Evolutionary conservation across 1,140 invertebrate species (phyloP).

Genomic region (Megathymus violae): DNA sequence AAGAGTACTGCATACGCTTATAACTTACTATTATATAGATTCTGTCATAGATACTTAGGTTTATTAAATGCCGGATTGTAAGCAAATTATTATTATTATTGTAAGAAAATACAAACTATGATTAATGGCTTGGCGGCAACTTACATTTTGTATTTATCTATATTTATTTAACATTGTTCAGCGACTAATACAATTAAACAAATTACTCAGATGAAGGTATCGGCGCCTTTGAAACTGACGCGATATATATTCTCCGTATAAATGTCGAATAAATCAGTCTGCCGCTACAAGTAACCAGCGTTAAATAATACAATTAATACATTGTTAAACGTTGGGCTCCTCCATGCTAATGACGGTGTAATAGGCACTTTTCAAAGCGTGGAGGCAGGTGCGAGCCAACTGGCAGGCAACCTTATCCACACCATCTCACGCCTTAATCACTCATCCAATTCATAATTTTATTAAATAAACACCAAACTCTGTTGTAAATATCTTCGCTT

Average conservation of each 20-base stretch:
- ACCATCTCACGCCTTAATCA: conserved; percentile 62
- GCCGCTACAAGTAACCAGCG: conserved; percentile 53
- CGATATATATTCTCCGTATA: conserved; percentile 16
- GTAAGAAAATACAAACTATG: conserved; percentile 17
- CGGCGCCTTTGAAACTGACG: conserved; percentile 19
- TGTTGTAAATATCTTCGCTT: conserved; percentile 55
- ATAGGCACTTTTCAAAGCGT: conserved; percentile 51
- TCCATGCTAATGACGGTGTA: conserved; percentile 62
- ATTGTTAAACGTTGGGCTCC: conserved; percentile 63
- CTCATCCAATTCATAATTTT: conserved; percentile 63
- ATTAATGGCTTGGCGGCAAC: conserved; percentile 5
- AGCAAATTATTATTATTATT: too few species aligned
- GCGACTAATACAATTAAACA: conserved; percentile 25
- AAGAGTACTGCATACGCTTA: too few species aligned
- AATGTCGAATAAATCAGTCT: conserved; percentile 49
- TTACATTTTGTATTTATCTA: conserved; percentile 4
- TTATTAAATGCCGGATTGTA: conserved; percentile 9
- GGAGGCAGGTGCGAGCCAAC: conserved; percentile 56
- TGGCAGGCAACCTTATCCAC: conserved; percentile 39
- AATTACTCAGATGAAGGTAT: conserved; percentile 25
- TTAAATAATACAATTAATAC: conserved; percentile 69
- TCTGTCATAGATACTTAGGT: not conserved
- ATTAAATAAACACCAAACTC: conserved; percentile 64
- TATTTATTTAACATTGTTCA: conserved; percentile 23
- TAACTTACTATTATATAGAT: not conserved